Evolutionary conservation across 2,797 vertebrate species (phyloP).

Genomic region (Notamacropus eugenii): DNA sequence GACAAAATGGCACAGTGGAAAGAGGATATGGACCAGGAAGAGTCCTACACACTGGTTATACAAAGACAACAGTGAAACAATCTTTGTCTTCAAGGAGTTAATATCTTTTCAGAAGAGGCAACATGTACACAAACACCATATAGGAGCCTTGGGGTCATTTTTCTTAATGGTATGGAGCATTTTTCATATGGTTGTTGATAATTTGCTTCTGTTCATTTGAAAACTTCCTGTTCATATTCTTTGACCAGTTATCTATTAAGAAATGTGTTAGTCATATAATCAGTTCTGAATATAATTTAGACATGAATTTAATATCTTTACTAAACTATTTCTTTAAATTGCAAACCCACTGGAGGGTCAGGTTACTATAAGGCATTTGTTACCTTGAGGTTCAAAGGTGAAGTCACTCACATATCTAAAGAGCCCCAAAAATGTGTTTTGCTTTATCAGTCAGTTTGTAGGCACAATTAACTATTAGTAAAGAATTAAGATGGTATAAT

Average conservation of each 20-base stretch:
- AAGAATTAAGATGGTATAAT: background rate
- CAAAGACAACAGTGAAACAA: background rate
- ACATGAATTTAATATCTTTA: background rate
- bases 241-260: background rate
- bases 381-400: background rate
- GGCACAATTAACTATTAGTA: background rate
- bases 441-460: background rate
- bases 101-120: background rate
- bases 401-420: background rate
- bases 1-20: background rate
- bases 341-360: background rate
- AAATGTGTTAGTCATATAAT: too few relatives aligned
- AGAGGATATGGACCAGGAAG: background rate
- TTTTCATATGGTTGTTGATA: background rate
- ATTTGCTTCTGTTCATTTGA: background rate
- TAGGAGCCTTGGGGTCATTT: background rate
- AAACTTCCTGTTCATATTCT: background rate
- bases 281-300: background rate
- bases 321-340: background rate
- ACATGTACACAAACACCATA: background rate
- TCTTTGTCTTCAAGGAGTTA: background rate
- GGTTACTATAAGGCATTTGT: background rate
- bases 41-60: background rate
- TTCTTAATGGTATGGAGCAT: background rate
- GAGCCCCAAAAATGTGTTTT: background rate